These are phyloP conservation scores for Pseudopipra pipra DNA, from an alignment of 2,113 vertebrate species.

Conservation along the genomic window DNA sequence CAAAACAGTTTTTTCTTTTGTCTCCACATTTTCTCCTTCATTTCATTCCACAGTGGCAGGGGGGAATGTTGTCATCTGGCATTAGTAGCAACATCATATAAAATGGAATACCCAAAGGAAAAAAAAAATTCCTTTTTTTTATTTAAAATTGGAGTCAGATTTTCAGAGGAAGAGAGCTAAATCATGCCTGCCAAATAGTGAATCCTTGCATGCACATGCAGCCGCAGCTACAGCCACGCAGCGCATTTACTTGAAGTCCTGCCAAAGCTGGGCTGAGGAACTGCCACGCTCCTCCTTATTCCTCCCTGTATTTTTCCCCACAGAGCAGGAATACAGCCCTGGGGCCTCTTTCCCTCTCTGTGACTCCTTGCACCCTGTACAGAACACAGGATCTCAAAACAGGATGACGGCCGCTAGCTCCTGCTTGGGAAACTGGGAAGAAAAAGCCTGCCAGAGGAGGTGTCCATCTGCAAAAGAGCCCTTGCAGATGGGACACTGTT, in stretches of 20 bases:
- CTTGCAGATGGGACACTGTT: not conserved
- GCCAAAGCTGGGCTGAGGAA: not conserved
- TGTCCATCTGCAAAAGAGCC: not conserved
- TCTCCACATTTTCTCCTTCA: constrained; percentile 12
- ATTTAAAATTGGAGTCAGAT: constrained; percentile 36
- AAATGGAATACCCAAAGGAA: not conserved
- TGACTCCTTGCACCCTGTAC: not conserved
- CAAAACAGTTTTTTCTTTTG: constrained; percentile 5
- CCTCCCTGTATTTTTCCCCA: not conserved
- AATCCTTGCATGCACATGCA: not conserved
- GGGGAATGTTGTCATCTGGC: constrained; percentile 11
- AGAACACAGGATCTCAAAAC: not conserved
- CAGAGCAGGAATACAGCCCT: not conserved
- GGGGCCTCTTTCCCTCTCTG: not conserved
- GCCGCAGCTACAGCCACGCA: not conserved
- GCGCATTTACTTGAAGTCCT: not conserved
- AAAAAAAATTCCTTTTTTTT: not conserved
- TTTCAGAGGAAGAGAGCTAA: not conserved
- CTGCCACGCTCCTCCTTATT: not conserved
- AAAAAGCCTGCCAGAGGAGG: not conserved
- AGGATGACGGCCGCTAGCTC: not conserved
- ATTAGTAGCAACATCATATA: not conserved
- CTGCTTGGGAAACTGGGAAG: not conserved
- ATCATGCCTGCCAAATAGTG: not conserved
- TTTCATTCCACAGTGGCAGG: constrained; percentile 2